phyloP scores from a whole-genome alignment of 2,888 invertebrate species.

The Hetaerina titia region DNA sequence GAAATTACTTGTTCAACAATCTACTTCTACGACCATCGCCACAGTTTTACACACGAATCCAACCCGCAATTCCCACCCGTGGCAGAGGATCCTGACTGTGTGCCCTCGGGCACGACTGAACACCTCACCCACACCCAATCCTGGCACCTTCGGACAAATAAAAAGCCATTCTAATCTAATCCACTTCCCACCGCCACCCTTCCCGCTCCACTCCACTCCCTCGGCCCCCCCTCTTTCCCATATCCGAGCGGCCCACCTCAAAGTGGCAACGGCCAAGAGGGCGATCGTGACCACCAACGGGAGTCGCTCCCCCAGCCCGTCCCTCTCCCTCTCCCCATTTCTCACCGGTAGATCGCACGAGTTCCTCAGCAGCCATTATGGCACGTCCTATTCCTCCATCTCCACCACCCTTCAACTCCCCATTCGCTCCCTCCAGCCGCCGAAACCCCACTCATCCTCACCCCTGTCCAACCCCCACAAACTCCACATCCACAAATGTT shows the following conservation, averaged over 20 bases:
- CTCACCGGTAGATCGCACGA: background rate
- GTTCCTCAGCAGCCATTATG: background rate
- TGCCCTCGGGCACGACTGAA: background rate
- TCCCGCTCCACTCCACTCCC: background rate
- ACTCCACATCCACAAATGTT: background rate
- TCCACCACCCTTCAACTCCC: background rate
- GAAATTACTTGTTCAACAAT: background rate
- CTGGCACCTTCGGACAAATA: slow-evolving; percentile 26
- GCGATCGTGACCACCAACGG: background rate
- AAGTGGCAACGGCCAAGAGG: background rate
- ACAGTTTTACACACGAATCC: background rate
- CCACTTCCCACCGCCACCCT: background rate
- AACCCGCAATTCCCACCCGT: background rate
- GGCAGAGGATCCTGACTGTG: background rate
- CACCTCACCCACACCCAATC: background rate
- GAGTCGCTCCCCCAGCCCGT: background rate
- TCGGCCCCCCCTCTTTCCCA: background rate
- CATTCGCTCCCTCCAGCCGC: no score
- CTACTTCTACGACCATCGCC: background rate
- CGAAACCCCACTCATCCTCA: no score
- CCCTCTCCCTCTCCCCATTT: background rate
- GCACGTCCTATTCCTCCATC: background rate
- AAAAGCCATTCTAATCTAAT: slow-evolving; percentile 46
- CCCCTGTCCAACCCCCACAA: background rate
- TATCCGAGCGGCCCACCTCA: background rate